Base-by-base conservation (phyloP, 2,797 vertebrate species). In the Coccyzus lansbergi region DNA sequence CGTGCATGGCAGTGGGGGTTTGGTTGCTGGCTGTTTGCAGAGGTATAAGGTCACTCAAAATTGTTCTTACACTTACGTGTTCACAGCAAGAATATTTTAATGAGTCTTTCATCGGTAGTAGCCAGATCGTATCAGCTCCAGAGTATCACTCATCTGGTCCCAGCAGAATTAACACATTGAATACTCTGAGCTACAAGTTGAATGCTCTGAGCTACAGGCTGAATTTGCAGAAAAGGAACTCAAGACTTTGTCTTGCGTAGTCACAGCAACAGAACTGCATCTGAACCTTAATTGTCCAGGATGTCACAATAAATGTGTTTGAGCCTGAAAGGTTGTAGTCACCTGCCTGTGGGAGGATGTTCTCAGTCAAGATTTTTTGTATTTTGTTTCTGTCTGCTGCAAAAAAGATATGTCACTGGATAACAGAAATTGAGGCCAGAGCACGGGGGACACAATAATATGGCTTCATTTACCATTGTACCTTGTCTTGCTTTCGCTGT, bases 61-160 rank as follows among this genome's bases (percentile, higher is more conserved):
- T 88, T 74, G 51, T 92, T 92, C 64, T 84, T 83, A 81, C 19
- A 4, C 68, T 90, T 70, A 55, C 82, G 69, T 48, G 58, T 80
- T 87, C n/a, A 3, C 80, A 88, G 90, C 82, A 93, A 95, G 90
- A 68, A 96, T 85, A 91, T 85, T 91, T 95, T 93, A 94, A 91
- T 94, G 86, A 89, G 89, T 53, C 78, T 91, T 90, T 94, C 82
- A 63, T 86, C 36, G 10, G 84, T 48, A 69, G 85, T 16, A 94
- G 88, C 83, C 59, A 72, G 91, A 81, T 95, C 3, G 5, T 95
- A 72, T 92, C 92, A 92, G 88, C 51, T 90, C 74, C 36, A 11
- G 76, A 81, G 79, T 85, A 93, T 95, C 84, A 52, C 88, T 94
- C 75, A 46, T 88, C 90, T 68, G 86, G 93, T 93, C 90, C 53